Percentiles rank a stretch among this genome's conserved stretches.
phyloP scores from a whole-genome alignment of 2,113 vertebrate genomes.

The Craseonycteris thonglongyai region DNA sequence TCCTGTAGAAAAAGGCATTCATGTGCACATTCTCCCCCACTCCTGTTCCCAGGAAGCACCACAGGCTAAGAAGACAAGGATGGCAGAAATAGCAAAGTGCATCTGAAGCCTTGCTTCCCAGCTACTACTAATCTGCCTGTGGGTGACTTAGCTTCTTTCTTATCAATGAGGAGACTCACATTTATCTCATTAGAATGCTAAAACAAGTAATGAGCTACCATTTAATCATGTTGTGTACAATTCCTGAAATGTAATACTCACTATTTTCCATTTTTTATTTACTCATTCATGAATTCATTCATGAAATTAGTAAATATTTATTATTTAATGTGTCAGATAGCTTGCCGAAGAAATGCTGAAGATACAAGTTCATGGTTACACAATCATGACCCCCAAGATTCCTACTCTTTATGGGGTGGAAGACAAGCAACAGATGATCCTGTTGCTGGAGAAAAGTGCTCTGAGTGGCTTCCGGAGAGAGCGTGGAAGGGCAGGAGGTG shows the following conservation, averaged over 20 bases:
- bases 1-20: background rate
- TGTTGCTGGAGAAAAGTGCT: background rate
- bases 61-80: background rate
- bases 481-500: background rate
- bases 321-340: background rate
- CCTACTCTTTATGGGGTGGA: background rate
- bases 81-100: background rate
- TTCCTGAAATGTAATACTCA: background rate
- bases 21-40: accelerated
- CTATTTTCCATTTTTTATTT: background rate
- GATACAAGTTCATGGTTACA: background rate
- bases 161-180: background rate
- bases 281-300: background rate
- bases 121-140: background rate
- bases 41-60: background rate
- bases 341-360: background rate
- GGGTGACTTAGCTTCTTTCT: too few relatives aligned
- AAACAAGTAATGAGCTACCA: background rate
- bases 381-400: background rate
- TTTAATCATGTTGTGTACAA: background rate
- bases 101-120: background rate
- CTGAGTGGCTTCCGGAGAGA: background rate
- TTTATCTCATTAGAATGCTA: background rate
- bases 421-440: background rate
- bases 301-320: background rate